Base-by-base conservation (phyloP, 2,113 vertebrate species). In the Bos javanicus region DNA sequence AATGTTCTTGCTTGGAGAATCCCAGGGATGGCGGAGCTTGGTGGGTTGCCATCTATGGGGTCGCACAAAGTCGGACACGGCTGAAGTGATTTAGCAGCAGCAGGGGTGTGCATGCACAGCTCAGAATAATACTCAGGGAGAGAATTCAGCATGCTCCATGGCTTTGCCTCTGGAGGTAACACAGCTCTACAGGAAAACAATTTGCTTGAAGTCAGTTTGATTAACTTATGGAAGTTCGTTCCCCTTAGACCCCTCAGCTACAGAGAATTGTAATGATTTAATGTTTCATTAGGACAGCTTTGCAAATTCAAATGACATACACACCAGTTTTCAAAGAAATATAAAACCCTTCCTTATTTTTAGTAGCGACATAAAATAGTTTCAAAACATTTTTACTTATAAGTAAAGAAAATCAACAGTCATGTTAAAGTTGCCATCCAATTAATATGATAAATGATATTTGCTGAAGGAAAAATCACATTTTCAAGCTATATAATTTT, bases 341-440 rank as follows among this genome's bases (percentile, higher is more conserved):
- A 64, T 0, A 43, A 88, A 88, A 62, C 25, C 0, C 54, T 93
- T 87, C 21, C 48, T 16, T 54, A 62, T 64, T 81, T 52, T 67
- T 60, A 91, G 30, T 43, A 16, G 11, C 15, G 14, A 43, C 11
- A 54, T 57, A 46, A 19, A 48, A 43, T 25, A 26, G 60, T 83
- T 91, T 62, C 1, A 80, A 76, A 67, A 91, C 87, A 92, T 28
- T 13, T 16, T 86, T 91, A 78, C 48, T 48, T 17, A 21, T 60
- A 71, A 87, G 94, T 62, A 90, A 84, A 74, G 52, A 87, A 95
- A 86, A 83, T 36, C 43, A 95, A 48, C 15, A 67, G 46, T 4
- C 43, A 60, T 39, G 48, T 67, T 91, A 88, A 85, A 95, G 60
- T 88, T 48, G 50, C 82, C 26, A 64, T 52, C 25, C 87, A 10